Evolutionary conservation across 2,888 invertebrate genomes (phyloP).

Genomic region (Oxytorus armatus): DNA sequence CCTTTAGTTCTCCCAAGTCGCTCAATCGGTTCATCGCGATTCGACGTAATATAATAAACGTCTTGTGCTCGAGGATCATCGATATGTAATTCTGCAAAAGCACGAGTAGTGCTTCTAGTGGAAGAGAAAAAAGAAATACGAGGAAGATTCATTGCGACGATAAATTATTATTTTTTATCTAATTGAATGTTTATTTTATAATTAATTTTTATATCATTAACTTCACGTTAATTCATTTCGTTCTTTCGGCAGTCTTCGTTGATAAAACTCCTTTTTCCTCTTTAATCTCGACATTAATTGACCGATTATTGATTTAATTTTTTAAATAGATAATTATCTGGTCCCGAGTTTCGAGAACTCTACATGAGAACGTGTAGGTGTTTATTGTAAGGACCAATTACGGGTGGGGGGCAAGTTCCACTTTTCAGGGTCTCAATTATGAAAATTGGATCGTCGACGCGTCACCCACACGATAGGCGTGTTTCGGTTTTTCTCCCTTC

Average conservation of each 20-base stretch:
- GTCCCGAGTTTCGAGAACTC: conserved; percentile 8
- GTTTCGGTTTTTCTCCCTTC: conserved; percentile 15
- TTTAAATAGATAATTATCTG: neutral
- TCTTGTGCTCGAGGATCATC: conserved; percentile 20
- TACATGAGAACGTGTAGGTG: conserved; percentile 27
- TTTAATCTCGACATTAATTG: neutral
- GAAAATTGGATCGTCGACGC: conserved; percentile 48
- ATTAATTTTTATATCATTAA: too few species aligned
- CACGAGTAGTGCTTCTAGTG: neutral
- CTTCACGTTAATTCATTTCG: too few species aligned
- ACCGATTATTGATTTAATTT: neutral
- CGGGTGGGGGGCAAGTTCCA: too few species aligned
- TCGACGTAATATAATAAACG: conserved; percentile 11
- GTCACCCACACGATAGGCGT: conserved; percentile 52
- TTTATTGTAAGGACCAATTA: conserved; percentile 48
- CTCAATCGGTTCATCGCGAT: conserved; percentile 39
- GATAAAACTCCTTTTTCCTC: too few species aligned
- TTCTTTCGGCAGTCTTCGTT: too few species aligned
- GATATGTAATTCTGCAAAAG: neutral
- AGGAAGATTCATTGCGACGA: too few species aligned
- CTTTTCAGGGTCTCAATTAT: conserved; percentile 62
- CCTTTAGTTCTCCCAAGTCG: conserved; percentile 15
- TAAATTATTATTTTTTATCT: too few species aligned
- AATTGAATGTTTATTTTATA: too few species aligned
- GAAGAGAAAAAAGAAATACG: too few species aligned